A percentile compares a stretch with the other conserved stretches of the same genome.
These are phyloP conservation scores for Pangasius djambal DNA, from an alignment of 2,797 vertebrate species.

Conservation along the genomic window DNA sequence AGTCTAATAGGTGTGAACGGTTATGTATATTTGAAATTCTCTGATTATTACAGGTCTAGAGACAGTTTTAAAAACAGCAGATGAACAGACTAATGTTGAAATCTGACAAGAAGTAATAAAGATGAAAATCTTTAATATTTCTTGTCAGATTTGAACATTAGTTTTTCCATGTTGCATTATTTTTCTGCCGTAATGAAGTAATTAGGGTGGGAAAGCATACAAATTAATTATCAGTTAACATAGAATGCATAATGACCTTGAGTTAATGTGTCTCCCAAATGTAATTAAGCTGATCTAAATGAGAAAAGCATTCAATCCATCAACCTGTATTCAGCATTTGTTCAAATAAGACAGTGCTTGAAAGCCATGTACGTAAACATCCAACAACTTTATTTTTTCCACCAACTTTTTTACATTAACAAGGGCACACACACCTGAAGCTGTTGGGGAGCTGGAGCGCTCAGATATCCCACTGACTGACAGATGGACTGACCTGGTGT, in stretches of 20 bases:
- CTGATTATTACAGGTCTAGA: not conserved
- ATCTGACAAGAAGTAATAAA: not conserved
- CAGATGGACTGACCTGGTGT: constrained; percentile 52
- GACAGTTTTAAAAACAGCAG: not conserved
- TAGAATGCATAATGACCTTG: constrained; percentile 18
- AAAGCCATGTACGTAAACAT: constrained; percentile 4
- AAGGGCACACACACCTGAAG: constrained; percentile 2
- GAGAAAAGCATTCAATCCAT: constrained; percentile 6
- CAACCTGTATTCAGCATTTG: not conserved
- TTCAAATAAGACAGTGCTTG: not conserved
- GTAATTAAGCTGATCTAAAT: constrained; percentile 30
- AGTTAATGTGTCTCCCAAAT: constrained; percentile 29
- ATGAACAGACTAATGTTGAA: not conserved
- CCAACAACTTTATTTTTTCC: not conserved
- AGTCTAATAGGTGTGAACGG: not conserved
- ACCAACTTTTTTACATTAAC: not conserved
- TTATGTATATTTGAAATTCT: not conserved
- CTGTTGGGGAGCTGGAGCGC: constrained; percentile 27
- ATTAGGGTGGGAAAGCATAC: constrained; percentile 13
- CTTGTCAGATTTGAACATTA: not conserved
- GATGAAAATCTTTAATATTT: not conserved
- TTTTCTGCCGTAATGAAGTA: constrained; percentile 15
- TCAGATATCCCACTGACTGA: constrained; percentile 50
- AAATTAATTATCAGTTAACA: constrained; percentile 26
- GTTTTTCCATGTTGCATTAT: constrained; percentile 1